Base-by-base conservation (phyloP, 64 coral and sea anemone genomes). In the Stichodactyla mertensii region DNA sequence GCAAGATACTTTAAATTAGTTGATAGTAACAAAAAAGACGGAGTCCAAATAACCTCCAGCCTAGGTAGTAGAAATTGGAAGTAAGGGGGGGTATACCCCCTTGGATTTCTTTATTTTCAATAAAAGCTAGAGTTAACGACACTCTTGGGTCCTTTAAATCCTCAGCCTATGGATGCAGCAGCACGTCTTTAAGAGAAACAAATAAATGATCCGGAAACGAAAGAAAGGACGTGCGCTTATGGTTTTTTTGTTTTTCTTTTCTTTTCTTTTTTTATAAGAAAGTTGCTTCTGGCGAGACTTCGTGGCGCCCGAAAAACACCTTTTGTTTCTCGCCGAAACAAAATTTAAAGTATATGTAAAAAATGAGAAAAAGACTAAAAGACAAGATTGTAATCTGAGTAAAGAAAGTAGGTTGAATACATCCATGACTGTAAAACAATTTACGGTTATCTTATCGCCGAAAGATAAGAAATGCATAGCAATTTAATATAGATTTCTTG, bases 81-180 rank as follows among this genome's bases (percentile, higher is more conserved):
- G 19, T 66, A 66, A 74, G 69, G 69, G 69, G 69, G 69, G 2
- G 69, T 74, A 74, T 26, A 74, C 69, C 69, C 69, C 69, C 69
- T 74, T 74, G 24, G 24, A 0, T 74, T 58, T 58, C 56, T 58
- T 15, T 58, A 15, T 15, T 58, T 11, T 15, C 56, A 58, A 58
- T 11, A 15, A 15, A 58, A 9, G 14, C 8, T 58, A 9, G 14
- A 58, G 8, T 11, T 58, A 58, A 4, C 5, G 56, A 15, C 56
- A 58, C 14, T 58, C 9, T 58, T 58, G 9, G 0, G 0, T 58
- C 59, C 14, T 16, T 15, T 4, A 16, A 61, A 61, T 4, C 19
- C 20, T 66, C 4, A 7, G 14, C 16, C 18, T 62, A 31, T 31
- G 28, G 28, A 31, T 31, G 28, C 28, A 31, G 28, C 28, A 31